phyloP scores from a whole-genome alignment of 2,113 vertebrate genomes.

The Seriola rivoliana region DNA sequence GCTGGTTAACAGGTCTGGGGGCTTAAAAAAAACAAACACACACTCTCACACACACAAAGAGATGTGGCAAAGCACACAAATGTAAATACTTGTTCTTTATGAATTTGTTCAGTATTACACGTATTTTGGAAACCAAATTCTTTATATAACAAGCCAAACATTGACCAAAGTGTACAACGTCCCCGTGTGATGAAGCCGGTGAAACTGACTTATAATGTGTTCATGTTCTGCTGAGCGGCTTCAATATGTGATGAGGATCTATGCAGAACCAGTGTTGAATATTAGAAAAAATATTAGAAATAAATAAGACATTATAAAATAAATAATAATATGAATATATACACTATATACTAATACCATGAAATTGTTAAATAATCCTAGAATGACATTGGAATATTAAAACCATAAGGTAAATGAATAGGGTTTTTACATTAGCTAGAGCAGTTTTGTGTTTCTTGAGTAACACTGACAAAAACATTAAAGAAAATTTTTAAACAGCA shows the following conservation, averaged over 20 bases:
- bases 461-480: no score
- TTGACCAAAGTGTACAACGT: background rate
- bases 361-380: background rate
- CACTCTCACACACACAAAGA: background rate
- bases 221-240: background rate
- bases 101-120: background rate
- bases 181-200: background rate
- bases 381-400: no score
- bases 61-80: background rate
- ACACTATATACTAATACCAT: background rate
- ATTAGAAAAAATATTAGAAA: no score
- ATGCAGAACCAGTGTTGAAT: no score
- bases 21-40: background rate
- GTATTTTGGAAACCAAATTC: background rate
- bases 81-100: background rate
- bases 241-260: no score
- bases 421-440: no score
- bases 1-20: background rate
- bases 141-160: background rate
- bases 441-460: no score
- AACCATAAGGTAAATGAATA: no score
- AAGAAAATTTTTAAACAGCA: no score
- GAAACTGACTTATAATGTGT: background rate
- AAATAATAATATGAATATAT: constrained; percentile 2
- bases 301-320: background rate